phyloP scores from a whole-genome alignment of 2,888 invertebrate species.

The Lasioglossum marginatum region DNA sequence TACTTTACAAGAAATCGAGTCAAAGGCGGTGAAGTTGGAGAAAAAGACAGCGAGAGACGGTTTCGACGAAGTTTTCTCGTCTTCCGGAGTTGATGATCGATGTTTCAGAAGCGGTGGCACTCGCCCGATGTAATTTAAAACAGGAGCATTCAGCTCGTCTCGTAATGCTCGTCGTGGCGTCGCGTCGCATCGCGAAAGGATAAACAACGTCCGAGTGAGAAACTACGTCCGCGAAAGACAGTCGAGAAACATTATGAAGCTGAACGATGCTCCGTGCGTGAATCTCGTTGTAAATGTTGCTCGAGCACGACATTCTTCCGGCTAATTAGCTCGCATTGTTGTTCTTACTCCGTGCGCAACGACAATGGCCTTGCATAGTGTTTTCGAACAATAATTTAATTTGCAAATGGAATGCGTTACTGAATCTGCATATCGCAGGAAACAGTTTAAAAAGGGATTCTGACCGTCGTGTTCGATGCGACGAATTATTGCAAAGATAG shows the following conservation, averaged over 20 bases:
- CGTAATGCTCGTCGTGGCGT: not conserved
- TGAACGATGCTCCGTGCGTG: not conserved
- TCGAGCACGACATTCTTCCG: constrained; percentile 1
- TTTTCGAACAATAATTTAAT: not conserved
- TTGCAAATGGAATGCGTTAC: not conserved
- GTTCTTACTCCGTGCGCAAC: not conserved
- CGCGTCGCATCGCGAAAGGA: too few species aligned
- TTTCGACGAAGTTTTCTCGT: not conserved
- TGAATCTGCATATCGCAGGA: not conserved
- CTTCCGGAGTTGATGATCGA: not conserved
- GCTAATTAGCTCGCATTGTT: constrained; percentile 1
- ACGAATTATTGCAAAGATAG: not conserved
- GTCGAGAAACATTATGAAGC: not conserved
- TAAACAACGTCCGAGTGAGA: not conserved
- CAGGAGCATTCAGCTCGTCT: not conserved
- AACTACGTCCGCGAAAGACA: not conserved
- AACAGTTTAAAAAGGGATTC: not conserved
- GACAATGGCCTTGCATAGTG: not conserved
- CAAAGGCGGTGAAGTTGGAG: not conserved
- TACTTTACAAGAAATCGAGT: not conserved
- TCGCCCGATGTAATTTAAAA: constrained; percentile 1
- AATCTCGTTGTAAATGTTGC: constrained; percentile 19
- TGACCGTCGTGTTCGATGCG: not conserved
- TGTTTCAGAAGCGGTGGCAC: not conserved
- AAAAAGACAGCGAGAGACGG: not conserved